Evolutionary conservation across 2,797 vertebrate genomes (phyloP).

Genomic region (Scolopax rusticola): DNA sequence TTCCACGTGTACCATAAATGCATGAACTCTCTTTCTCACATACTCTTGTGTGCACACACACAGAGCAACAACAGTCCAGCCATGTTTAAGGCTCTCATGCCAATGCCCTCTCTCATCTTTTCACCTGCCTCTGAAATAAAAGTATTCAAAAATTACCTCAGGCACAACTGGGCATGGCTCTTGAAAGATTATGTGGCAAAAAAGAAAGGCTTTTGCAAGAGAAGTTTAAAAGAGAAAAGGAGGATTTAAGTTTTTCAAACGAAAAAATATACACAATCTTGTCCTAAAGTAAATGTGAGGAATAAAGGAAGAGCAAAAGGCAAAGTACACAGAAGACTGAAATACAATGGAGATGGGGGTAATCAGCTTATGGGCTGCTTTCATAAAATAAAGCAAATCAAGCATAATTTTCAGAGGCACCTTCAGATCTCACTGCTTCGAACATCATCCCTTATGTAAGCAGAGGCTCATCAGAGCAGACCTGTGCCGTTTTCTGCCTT

Average conservation of each 20-base stretch:
- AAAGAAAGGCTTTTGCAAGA: neutral
- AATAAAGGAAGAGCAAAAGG: conserved; percentile 1
- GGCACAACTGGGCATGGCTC: neutral
- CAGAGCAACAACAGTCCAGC: neutral
- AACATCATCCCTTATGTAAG: neutral
- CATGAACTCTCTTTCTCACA: neutral
- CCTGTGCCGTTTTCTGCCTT: neutral
- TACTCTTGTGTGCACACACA: rapidly evolving
- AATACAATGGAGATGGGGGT: neutral
- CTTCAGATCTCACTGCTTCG: neutral
- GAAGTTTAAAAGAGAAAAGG: neutral
- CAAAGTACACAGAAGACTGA: conserved; percentile 1
- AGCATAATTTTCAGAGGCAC: neutral
- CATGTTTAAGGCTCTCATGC: neutral
- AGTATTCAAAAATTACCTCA: neutral
- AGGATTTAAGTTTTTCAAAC: neutral
- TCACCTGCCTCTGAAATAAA: neutral
- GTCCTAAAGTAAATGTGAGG: neutral
- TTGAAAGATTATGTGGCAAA: rapidly evolving
- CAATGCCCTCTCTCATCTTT: neutral
- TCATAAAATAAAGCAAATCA: neutral
- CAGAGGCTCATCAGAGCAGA: neutral
- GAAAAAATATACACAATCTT: neutral
- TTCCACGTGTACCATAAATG: neutral
- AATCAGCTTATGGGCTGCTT: conserved; percentile 55